Conservation (phyloP, 2,113 vertebrate genomes). For the Pica pica region DNA sequence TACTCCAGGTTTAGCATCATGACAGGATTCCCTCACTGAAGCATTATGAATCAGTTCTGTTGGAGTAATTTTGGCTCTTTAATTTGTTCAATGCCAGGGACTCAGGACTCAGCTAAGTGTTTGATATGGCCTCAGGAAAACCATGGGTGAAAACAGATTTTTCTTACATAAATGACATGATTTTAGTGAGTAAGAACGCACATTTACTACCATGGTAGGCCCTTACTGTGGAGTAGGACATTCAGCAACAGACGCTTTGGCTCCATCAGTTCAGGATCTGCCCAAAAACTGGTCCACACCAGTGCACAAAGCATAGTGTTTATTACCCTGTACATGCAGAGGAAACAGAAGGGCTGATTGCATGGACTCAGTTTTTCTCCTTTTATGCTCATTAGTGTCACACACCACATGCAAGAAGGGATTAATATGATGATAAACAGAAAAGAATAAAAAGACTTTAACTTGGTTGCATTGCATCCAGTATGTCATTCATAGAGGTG, state of each 20-base stretch:
- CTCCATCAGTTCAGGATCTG: neutral
- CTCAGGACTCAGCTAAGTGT: neutral
- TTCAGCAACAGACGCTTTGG: neutral
- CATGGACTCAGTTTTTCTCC: neutral
- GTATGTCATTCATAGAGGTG: neutral
- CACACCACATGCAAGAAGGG: neutral
- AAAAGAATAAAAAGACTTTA: neutral
- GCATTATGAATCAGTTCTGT: neutral
- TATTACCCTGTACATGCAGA: neutral
- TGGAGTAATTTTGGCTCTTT: neutral
- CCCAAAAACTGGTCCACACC: neutral
- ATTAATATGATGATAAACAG: neutral
- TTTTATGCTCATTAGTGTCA: neutral
- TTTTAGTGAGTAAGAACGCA: neutral
- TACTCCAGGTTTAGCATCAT: neutral
- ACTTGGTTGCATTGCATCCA: neutral
- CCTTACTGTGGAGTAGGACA: neutral
- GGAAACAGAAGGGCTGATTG: neutral
- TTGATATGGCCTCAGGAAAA: neutral
- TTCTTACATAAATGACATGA: neutral
- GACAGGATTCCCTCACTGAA: neutral
- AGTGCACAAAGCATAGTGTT: neutral
- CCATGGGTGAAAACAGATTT: neutral
- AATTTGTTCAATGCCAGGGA: neutral
- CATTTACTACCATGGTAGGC: neutral